These are phyloP conservation scores for Prochilodus magdalenae DNA, from an alignment of 2,113 vertebrate genomes.

Conservation along the genomic window DNA sequence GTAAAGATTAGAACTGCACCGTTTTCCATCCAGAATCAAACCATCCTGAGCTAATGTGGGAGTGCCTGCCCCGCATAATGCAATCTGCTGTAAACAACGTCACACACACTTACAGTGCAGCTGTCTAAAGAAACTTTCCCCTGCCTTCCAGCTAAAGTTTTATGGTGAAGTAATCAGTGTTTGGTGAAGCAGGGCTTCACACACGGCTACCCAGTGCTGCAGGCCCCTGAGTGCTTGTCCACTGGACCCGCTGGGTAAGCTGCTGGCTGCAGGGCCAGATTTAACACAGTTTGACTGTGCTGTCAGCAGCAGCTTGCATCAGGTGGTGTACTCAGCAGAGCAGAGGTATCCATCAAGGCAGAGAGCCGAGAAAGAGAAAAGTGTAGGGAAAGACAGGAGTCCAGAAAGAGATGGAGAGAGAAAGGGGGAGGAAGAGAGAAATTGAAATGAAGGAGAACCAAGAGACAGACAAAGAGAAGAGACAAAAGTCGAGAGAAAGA, in stretches of 20 bases:
- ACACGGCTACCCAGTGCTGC: not conserved
- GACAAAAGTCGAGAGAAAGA: too few relatives aligned
- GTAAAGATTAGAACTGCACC: conserved; percentile 18
- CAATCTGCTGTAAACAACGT: not conserved
- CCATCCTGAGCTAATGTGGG: conserved; percentile 15
- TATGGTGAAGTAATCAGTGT: conserved; percentile 11
- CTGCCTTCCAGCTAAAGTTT: not conserved
- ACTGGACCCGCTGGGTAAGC: conserved; percentile 8
- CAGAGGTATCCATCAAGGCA: conserved; percentile 36
- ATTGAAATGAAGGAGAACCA: not conserved
- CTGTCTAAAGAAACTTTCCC: conserved; percentile 1
- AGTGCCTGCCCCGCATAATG: not conserved
- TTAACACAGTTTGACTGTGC: conserved; percentile 43
- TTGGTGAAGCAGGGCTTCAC: not conserved
- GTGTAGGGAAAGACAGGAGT: not conserved
- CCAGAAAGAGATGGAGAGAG: not conserved
- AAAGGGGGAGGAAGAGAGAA: not conserved
- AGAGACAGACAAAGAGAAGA: not conserved
- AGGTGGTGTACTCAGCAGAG: conserved; percentile 30
- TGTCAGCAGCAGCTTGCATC: conserved; percentile 27
- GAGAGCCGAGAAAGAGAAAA: conserved; percentile 10
- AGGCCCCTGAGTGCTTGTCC: conserved; percentile 27
- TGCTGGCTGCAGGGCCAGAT: conserved; percentile 16
- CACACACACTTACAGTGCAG: not conserved
- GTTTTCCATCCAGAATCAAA: not conserved